Evolutionary conservation across 1,140 invertebrate genomes (phyloP), one percentile per base, ranked within the genome.

Genomic region (Diachasmimorpha longicaudata): DNA sequence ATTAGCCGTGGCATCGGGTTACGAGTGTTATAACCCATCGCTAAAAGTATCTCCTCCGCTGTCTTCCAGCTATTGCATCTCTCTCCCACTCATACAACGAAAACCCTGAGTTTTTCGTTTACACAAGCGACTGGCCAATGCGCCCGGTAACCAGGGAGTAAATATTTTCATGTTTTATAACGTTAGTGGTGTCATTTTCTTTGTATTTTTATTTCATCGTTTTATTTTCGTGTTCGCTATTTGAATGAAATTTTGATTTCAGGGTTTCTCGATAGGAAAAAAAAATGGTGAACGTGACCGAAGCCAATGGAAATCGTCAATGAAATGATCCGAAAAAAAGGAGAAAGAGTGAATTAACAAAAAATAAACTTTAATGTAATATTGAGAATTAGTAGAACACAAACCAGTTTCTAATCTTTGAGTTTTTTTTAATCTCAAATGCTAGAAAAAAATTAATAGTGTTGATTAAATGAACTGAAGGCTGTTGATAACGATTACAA

Each of bases 11-110:
- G 58, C 58, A 63, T 63, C 58, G 23, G 58, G 58, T 63, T 63
- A 63, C 58, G 58, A 63, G 58, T 63, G 58, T 63, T 63, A 63
- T 63, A 63, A 63, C 58, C 58, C 58, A 63, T 63, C 58, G 23
- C 58, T 63, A 63, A 63, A 63, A 63, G 19, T 25, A 63, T 63
- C 58, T 31, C 58, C 39, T 42, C 39, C 39, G 31, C 31, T 31
- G 31, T 31, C 31, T 31, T 31, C 31, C 31, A 31, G 6, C 31
- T 2, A 2, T 46, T 1, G 4, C 8, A 5, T 58, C 52, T 21
- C 19, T 21, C n/a, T 58, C n/a, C 19, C 52, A 13, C 9, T 58
- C 9, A 16, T 4, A 58, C 8, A 21, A 58, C 8, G 16, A 58
- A 58, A 58, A 58, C 16, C 14, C 1, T n/a, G n/a, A 3, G 31